Evolutionary conservation across 2,113 vertebrate genomes (phyloP).

Genomic region (Brevimyrus niger): DNA sequence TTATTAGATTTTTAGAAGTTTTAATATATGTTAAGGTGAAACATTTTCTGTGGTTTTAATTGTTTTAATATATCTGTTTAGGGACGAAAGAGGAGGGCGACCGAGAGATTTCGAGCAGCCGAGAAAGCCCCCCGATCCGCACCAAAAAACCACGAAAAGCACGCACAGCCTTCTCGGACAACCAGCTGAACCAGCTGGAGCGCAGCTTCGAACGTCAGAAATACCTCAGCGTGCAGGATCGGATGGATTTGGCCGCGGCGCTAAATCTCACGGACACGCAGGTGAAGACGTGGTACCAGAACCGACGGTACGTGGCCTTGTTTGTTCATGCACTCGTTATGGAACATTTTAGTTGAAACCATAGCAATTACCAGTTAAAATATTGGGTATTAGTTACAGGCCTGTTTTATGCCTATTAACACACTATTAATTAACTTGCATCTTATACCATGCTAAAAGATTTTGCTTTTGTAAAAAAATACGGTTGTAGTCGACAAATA

Average conservation of each 20-base stretch:
- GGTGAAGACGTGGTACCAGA: conserved; percentile 96
- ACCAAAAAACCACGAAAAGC: conserved; percentile 96
- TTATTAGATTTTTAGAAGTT: background rate
- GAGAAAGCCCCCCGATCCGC: conserved; percentile 87
- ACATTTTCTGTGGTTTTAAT: background rate
- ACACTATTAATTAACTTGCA: background rate
- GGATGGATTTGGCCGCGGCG: conserved; percentile 94
- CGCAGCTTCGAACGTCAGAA: conserved; percentile 96
- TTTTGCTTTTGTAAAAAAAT: background rate
- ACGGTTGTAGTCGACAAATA: background rate
- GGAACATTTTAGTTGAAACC: background rate
- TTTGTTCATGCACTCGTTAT: background rate
- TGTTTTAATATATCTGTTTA: conserved; percentile 32
- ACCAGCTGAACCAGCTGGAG: conserved; percentile 96
- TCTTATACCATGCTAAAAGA: background rate
- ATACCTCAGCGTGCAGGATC: conserved; percentile 96
- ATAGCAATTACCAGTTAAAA: background rate
- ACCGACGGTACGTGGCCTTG: conserved; percentile 68
- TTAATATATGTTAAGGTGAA: background rate
- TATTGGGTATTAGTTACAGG: background rate
- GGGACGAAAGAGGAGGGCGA: conserved; percentile 93
- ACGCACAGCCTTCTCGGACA: conserved; percentile 92
- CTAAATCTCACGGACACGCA: conserved; percentile 92
- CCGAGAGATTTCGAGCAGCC: conserved; percentile 92
- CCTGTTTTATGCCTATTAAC: background rate